Percentiles rank a stretch among this genome's conserved stretches.
These are phyloP conservation scores for Notarius quadriscutis DNA, from an alignment of 2,113 vertebrate species.

Conservation along the genomic window DNA sequence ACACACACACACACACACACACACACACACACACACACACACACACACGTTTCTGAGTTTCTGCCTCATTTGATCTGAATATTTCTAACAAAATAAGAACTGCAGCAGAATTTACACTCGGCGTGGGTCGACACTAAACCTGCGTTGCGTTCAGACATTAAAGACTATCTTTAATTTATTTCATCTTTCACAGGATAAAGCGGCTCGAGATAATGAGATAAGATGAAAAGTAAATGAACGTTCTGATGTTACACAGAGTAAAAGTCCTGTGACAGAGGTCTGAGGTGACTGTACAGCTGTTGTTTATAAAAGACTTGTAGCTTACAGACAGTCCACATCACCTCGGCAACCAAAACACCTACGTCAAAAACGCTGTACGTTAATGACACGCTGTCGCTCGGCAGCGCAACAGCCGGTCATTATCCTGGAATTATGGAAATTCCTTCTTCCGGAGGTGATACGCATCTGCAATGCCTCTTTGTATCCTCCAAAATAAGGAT, in stretches of 20 bases:
- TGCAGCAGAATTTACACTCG: not conserved
- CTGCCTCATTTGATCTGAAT: not conserved
- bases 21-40: not conserved
- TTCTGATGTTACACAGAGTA: not conserved
- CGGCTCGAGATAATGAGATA: no score
- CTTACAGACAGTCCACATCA: not conserved
- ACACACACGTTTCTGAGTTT: constrained; percentile 4
- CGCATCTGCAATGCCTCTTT: not conserved
- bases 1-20: not conserved
- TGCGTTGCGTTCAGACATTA: not conserved
- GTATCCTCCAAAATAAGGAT: not conserved
- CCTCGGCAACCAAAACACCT: not conserved
- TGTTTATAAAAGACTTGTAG: not conserved
- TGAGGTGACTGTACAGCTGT: not conserved
- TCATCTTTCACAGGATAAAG: not conserved
- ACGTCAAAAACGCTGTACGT: not conserved
- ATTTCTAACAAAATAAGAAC: not conserved
- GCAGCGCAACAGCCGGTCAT: not conserved
- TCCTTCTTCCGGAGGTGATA: no score
- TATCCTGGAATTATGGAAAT: not conserved
- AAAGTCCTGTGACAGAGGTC: not conserved
- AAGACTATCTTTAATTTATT: not conserved
- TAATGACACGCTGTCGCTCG: not conserved
- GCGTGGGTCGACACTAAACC: not conserved
- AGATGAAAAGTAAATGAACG: not conserved